Base-by-base conservation (phyloP, 2,888 invertebrate genomes). In the Agrotis segetum region DNA sequence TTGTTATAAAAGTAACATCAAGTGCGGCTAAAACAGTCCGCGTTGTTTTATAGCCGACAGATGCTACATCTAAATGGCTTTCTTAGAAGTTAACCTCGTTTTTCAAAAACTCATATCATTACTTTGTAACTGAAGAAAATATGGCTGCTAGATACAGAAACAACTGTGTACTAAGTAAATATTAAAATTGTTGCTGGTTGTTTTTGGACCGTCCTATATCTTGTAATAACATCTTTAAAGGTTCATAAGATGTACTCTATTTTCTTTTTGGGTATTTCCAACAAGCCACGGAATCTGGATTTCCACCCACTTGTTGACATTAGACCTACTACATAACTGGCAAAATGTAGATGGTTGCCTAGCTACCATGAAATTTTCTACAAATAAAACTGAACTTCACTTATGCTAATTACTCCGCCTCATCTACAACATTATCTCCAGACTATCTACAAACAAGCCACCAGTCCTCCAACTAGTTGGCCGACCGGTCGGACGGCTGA, bases 11-110 rank as follows among this genome's bases (percentile, higher is more conserved):
- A 74, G 67, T 62, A 79, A 53, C 52, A 66, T 79, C 29, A 66
- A 74, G n/a, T 63, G 47, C 29, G 63, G 67, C 50, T 75, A 17
- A 44, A 68, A 52, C 69, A 68, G 76, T 64, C 49, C 13, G 52
- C 59, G 59, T 14, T 81, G 56, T 71, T 74, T 79, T 81, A 83
- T 71, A 55, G 19, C n/a, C 78, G 55, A 67, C 78, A 81, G 82
- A 79, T 77, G 82, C 60, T 62, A 66, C 62, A 56, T 63, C 63
- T 53, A 61, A 75, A 69, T 61, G 77, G 56, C 61, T 61, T 69
- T 75, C 68, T 75, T 71, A 81, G 63, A 79, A 67, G 56, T 77
- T 77, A 79, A 71, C 71, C 77, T 77, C 19, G 55, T 71, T 81
- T 64, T 77, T 56, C 60, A 71, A 60, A 40, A 64, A 67, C 56